A percentile compares a stretch with the other conserved stretches of the same genome.
Conservation (phyloP, 2,113 vertebrate genomes). For the Sminthopsis crassicaudata region DNA sequence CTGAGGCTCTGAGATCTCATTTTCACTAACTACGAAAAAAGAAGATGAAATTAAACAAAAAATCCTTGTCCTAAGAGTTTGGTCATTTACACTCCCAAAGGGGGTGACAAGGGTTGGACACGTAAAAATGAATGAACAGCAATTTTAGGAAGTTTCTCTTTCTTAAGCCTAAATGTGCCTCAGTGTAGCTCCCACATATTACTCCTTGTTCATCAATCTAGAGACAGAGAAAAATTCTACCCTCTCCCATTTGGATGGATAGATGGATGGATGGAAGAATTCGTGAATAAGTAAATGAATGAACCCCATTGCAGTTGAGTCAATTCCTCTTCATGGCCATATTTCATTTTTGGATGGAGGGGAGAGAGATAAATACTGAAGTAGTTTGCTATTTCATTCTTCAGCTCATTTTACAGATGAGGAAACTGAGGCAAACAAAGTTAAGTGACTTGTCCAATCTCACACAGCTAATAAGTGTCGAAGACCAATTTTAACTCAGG, state of each 20-base stretch:
- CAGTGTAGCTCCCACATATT: neutral
- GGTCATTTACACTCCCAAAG: neutral
- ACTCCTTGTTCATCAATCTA: neutral
- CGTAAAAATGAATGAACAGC: too few species aligned
- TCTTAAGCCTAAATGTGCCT: neutral
- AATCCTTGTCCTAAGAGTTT: slow-evolving; percentile 19
- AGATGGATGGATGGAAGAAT: neutral
- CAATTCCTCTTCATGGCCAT: neutral
- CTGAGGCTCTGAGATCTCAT: slow-evolving; percentile 39
- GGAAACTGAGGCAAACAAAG: neutral
- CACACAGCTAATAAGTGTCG: neutral
- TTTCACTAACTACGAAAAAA: neutral
- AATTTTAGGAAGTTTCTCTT: neutral
- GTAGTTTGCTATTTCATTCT: neutral
- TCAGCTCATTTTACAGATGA: neutral
- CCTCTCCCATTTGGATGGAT: neutral
- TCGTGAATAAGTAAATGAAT: neutral
- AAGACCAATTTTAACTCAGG: neutral
- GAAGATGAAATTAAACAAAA: slow-evolving; percentile 35
- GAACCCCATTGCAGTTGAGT: neutral
- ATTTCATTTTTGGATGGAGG: too few species aligned
- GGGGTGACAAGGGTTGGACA: too few species aligned
- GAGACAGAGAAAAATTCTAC: neutral
- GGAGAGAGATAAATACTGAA: neutral
- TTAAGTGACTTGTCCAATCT: neutral